Evolutionary conservation across 2,888 invertebrate species (phyloP).

Genomic region (Habroteleia sp.): DNA sequence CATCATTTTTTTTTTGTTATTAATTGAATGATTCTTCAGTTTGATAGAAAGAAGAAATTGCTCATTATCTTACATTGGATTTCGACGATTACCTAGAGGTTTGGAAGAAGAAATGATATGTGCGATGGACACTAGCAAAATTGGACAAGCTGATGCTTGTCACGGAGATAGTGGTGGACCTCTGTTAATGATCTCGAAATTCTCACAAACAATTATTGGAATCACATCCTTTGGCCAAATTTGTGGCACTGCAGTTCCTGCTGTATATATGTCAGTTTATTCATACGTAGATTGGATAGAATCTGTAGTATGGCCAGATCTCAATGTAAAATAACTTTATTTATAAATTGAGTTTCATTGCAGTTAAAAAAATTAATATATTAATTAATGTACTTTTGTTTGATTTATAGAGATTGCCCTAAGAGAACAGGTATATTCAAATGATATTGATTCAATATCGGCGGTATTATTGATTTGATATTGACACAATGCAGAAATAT

Average conservation of each 20-base stretch:
- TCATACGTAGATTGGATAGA: constrained; percentile 77
- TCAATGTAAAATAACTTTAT: neutral
- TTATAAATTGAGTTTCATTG: too few species aligned
- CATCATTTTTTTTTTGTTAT: too few species aligned
- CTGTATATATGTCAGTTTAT: constrained; percentile 73
- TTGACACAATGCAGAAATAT: too few species aligned
- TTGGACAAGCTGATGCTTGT: constrained; percentile 70
- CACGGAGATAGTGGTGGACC: constrained; percentile 78
- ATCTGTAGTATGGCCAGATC: constrained; percentile 70
- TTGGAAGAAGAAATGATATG: constrained; percentile 73
- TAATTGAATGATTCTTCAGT: constrained; percentile 6
- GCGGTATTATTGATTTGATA: too few species aligned
- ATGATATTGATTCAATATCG: too few species aligned
- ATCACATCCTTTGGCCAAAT: constrained; percentile 74
- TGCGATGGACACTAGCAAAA: constrained; percentile 68
- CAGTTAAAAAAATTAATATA: too few species aligned
- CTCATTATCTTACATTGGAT: constrained; percentile 60
- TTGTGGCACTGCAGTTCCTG: constrained; percentile 72
- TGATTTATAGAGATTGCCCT: too few species aligned
- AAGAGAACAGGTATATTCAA: too few species aligned
- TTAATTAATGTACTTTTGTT: too few species aligned
- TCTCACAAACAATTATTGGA: constrained; percentile 69
- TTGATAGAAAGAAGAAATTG: constrained; percentile 64
- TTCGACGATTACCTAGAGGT: constrained; percentile 69
- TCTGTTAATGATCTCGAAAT: constrained; percentile 66